Evolutionary conservation across 2,888 invertebrate species (phyloP).

Genomic region (Panzeria rudis): DNA sequence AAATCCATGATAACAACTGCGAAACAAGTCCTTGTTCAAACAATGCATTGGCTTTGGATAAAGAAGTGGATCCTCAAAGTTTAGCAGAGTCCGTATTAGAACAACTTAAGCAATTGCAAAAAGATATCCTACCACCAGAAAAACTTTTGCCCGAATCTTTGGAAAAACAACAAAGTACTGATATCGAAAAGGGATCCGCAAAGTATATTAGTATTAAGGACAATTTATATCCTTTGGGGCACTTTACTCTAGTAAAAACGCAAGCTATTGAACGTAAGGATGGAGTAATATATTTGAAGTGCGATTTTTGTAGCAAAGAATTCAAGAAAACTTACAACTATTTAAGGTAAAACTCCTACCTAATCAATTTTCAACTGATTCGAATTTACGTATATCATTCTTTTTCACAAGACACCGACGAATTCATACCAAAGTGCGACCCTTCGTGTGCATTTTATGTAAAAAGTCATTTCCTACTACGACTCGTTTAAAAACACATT

Average conservation of each 20-base stretch:
- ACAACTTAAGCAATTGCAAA: conserved; percentile 75
- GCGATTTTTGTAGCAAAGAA: conserved; percentile 77
- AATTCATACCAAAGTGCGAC: conserved; percentile 74
- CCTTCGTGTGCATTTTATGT: conserved; percentile 77
- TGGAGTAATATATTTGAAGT: conserved; percentile 74
- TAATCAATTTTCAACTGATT: background rate
- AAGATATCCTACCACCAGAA: conserved; percentile 63
- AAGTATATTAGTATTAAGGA: conserved; percentile 67
- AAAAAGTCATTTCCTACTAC: conserved; percentile 74
- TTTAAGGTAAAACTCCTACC: conserved; percentile 74
- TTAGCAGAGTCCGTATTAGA: conserved; percentile 74
- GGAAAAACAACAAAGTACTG: background rate
- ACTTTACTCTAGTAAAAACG: conserved; percentile 68
- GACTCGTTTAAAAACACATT: conserved; percentile 75
- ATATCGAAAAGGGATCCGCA: conserved; percentile 12
- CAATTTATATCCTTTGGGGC: conserved; percentile 71
- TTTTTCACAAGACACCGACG: conserved; percentile 76
- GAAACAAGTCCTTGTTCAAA: conserved; percentile 31
- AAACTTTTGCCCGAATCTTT: background rate
- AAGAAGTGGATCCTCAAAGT: conserved; percentile 68
- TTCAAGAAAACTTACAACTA: conserved; percentile 77
- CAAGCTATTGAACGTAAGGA: conserved; percentile 69
- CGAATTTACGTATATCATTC: background rate
- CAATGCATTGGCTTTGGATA: conserved; percentile 33
- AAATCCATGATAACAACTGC: conserved; percentile 65